Evolutionary conservation across 2,113 vertebrate genomes (phyloP).

Genomic region (Halcyon senegalensis): DNA sequence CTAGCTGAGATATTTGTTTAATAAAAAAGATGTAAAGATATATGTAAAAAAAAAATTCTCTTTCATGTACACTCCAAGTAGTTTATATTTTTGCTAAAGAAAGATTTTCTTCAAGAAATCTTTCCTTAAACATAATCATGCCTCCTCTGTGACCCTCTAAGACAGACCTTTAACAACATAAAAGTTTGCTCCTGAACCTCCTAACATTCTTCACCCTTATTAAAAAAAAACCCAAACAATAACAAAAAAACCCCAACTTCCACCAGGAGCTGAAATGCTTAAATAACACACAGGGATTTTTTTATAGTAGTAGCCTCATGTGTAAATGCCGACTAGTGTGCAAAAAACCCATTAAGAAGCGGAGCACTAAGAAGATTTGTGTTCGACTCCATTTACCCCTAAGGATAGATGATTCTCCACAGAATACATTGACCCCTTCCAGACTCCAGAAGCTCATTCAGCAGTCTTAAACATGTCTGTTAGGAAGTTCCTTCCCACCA

Average conservation of each 20-base stretch:
- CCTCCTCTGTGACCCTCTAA: neutral
- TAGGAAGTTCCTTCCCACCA: slow-evolving; percentile 69
- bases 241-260: neutral
- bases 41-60: neutral
- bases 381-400: neutral
- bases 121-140: neutral
- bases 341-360: slow-evolving; percentile 1
- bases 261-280: neutral
- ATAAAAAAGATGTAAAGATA: neutral
- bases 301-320: neutral
- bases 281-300: neutral
- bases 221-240: neutral
- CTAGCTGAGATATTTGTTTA: neutral
- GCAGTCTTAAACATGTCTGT: slow-evolving; percentile 28
- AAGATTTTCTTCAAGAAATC: neutral
- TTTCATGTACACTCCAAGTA: neutral
- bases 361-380: slow-evolving; percentile 18
- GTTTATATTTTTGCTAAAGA: neutral
- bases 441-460: slow-evolving; percentile 65
- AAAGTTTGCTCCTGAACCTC: neutral
- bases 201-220: neutral
- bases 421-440: slow-evolving; percentile 35
- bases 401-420: neutral
- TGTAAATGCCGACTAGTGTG: neutral
- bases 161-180: neutral